Percentiles rank a stretch among this genome's conserved stretches.
These are phyloP conservation scores for Lycocerus yunnanus DNA, from an alignment of 2,888 invertebrate species.

Conservation along the genomic window DNA sequence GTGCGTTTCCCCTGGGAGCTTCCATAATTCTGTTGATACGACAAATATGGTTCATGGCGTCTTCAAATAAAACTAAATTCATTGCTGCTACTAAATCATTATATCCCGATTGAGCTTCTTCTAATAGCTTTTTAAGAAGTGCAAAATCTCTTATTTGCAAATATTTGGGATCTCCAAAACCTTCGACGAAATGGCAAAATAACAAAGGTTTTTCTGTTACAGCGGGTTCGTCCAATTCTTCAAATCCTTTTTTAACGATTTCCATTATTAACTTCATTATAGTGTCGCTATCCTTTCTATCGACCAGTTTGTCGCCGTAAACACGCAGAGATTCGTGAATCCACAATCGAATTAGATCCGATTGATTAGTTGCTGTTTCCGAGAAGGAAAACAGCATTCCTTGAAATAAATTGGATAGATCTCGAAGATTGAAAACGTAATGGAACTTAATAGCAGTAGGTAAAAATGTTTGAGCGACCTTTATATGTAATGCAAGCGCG, in stretches of 20 bases:
- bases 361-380: constrained; percentile 69
- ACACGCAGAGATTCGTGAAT: constrained; percentile 90
- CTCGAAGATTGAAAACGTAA: constrained; percentile 90
- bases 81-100: constrained; percentile 90
- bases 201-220: constrained; percentile 80
- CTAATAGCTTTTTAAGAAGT: constrained; percentile 71
- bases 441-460: constrained; percentile 96
- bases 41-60: constrained; percentile 92
- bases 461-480: constrained; percentile 76
- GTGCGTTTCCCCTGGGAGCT: constrained; percentile 87
- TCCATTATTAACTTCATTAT: constrained; percentile 77
- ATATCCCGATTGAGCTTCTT: constrained; percentile 77
- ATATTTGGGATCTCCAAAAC: constrained; percentile 90
- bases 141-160: constrained; percentile 76
- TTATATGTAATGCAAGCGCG: constrained; percentile 77
- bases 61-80: constrained; percentile 93
- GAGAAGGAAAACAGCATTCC: constrained; percentile 85
- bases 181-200: constrained; percentile 90
- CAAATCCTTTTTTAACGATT: constrained; percentile 76
- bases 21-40: constrained; percentile 93
- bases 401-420: constrained; percentile 92
- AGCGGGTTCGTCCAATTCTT: constrained; percentile 72
- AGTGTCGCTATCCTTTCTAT: constrained; percentile 72
- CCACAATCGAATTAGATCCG: constrained; percentile 81
- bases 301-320: constrained; percentile 89